Conservation (phyloP, 2,888 invertebrate genomes). For the Ametastegia equiseti region DNA sequence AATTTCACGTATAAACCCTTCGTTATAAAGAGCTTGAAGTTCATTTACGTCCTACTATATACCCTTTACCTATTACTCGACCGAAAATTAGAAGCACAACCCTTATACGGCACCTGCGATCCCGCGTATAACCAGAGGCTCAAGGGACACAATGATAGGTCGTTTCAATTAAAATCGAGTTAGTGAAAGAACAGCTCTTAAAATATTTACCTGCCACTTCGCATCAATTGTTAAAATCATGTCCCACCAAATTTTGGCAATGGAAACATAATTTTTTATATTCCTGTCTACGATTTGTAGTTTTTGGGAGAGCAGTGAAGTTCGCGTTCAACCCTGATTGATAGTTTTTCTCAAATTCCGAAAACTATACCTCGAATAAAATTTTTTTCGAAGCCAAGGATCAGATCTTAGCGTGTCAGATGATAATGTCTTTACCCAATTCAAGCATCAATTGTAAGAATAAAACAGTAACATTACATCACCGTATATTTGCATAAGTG, state of each 20-base stretch:
- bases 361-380: no score
- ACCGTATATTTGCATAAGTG: not conserved
- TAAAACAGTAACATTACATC: not conserved
- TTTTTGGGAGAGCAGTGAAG: no score
- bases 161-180: not conserved
- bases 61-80: not conserved
- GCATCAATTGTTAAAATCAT: not conserved
- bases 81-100: not conserved
- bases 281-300: no score
- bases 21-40: not conserved
- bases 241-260: no score
- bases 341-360: no score
- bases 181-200: not conserved
- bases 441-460: not conserved
- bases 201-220: not conserved
- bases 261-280: no score
- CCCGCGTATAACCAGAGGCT: not conserved
- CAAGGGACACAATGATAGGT: not conserved
- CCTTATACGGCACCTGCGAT: not conserved
- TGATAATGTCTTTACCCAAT: not conserved
- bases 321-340: no score
- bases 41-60: not conserved
- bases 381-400: no score
- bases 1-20: not conserved
- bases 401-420: no score